Evolutionary conservation across 2,113 vertebrate species (phyloP), one percentile per base, ranked within the genome.

Genomic region (Chitala chitala): DNA sequence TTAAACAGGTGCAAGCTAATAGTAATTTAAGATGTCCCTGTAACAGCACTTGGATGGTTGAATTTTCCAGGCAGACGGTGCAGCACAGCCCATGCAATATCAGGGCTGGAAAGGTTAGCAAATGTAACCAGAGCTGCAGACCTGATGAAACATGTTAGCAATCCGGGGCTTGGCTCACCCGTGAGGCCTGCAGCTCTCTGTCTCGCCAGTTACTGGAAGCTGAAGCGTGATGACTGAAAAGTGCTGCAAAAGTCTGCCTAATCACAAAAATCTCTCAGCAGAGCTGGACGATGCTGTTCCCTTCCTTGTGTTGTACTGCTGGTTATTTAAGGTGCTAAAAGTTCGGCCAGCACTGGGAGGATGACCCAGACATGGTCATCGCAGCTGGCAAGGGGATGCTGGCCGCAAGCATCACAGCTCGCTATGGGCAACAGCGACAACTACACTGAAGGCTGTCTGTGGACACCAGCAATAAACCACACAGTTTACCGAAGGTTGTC

Each of bases 401-500:
- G 77, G 82, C 68, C 69, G 74, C 76, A 86, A 88, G 84, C 81
- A 77, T 77, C 82, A 73, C 54, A 71, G 76, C 84, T n/a, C n/a
- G n/a, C n/a, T n/a, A n/a, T n/a, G n/a, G n/a, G n/a, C n/a, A n/a
- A n/a, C n/a, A n/a, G n/a, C n/a, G n/a, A n/a, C n/a, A n/a, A n/a
- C n/a, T n/a, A n/a, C n/a, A n/a, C n/a, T n/a, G n/a, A n/a, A n/a
- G n/a, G n/a, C n/a, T n/a, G n/a, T n/a, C n/a, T n/a, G n/a, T n/a
- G n/a, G n/a, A n/a, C n/a, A n/a, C n/a, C n/a, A n/a, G n/a, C n/a
- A n/a, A n/a, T n/a, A n/a, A n/a, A n/a, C n/a, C n/a, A n/a, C n/a
- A n/a, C n/a, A n/a, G n/a, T n/a, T n/a, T n/a, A n/a, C n/a, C n/a
- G n/a, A n/a, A n/a, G n/a, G n/a, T n/a, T n/a, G n/a, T n/a, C n/a